Base-by-base conservation (phyloP, 2,113 vertebrate species). In the Mohoua ochrocephala region DNA sequence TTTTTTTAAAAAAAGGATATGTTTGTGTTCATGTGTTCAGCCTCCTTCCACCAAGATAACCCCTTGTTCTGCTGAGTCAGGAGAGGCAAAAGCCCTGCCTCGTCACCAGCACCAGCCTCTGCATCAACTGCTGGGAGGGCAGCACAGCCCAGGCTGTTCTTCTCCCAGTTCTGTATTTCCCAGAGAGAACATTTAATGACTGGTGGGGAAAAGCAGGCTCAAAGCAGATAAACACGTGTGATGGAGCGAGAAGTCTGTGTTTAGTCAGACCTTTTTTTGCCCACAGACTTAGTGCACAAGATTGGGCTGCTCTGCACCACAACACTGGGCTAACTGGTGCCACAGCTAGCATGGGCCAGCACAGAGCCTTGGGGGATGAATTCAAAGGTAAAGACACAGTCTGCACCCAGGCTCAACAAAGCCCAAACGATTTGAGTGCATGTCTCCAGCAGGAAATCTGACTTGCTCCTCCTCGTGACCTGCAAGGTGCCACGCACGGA, bases 151-250 rank as follows among this genome's bases (percentile, higher is more conserved):
- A 15, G 57, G 31, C 35, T 63, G 39, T 24, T 54, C 68, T 45
- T 37, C 53, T 60, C 30, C 24, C 0, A 0, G 33, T 53, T 67
- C 50, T 42, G 3, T 13, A 0, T 47, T 88, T 60, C 76, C 31
- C 13, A 9, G 5, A 22, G 15, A 28, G 14, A 89, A 37, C 10
- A 56, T 24, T 71, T 60, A 87, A 71, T 33, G 31, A 35, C 41
- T 1, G 0, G 31, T 0, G 2, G 13, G 64, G 19, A 33, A 77
- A 92, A 82, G 41, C 24, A 84, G 63, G 33, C 52, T 88, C 31
- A 69, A 81, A 73, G 64, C 44, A 85, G 68, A 52, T 18, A 37
- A 75, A 56, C 18, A 39, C 1, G 3, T 1, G 5, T 39, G 35
- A 65, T 26, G 52, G 63, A 81, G 35, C 33, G 18, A 84, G 30